These are phyloP conservation scores for Sylvilagus bachmani DNA, from an alignment of 2,113 vertebrate species.

Conservation along the genomic window DNA sequence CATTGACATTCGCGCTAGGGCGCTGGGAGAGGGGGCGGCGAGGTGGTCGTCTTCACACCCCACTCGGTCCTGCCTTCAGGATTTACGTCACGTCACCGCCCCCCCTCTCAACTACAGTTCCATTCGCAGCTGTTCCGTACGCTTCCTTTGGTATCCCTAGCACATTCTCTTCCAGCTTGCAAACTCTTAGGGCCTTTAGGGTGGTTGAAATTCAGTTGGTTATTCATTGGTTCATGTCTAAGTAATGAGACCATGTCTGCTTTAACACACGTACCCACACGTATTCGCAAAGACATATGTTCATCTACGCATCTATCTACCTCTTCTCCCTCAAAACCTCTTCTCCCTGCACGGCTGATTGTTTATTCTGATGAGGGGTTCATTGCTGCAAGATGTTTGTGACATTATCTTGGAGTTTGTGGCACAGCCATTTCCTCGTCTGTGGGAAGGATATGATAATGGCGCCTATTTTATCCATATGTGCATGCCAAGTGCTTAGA, in stretches of 20 bases:
- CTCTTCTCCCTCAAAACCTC: constrained; percentile 38
- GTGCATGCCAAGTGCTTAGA: constrained; percentile 37
- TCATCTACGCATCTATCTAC: neutral
- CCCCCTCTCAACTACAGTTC: neutral
- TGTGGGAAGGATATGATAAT: constrained; percentile 2
- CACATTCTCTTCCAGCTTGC: constrained; percentile 27
- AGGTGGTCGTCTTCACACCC: neutral
- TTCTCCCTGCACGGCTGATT: constrained; percentile 45
- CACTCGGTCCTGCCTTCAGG: neutral
- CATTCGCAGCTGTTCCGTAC: neutral
- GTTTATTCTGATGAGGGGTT: constrained; percentile 49
- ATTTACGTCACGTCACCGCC: neutral
- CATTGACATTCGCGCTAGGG: neutral
- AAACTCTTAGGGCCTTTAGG: constrained; percentile 16
- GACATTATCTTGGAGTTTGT: constrained; percentile 35
- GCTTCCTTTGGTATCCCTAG: constrained; percentile 2
- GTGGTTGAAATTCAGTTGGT: constrained; percentile 55
- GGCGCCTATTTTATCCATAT: constrained; percentile 31
- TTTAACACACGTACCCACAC: constrained; percentile 46
- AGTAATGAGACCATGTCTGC: constrained; percentile 48
- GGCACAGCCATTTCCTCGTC: constrained; percentile 43
- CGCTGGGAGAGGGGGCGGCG: neutral
- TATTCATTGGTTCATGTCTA: constrained; percentile 69
- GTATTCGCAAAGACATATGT: constrained; percentile 41
- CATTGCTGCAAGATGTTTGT: constrained; percentile 38